Conservation (phyloP, 2,113 vertebrate species). For the Dermatemys mawii region DNA sequence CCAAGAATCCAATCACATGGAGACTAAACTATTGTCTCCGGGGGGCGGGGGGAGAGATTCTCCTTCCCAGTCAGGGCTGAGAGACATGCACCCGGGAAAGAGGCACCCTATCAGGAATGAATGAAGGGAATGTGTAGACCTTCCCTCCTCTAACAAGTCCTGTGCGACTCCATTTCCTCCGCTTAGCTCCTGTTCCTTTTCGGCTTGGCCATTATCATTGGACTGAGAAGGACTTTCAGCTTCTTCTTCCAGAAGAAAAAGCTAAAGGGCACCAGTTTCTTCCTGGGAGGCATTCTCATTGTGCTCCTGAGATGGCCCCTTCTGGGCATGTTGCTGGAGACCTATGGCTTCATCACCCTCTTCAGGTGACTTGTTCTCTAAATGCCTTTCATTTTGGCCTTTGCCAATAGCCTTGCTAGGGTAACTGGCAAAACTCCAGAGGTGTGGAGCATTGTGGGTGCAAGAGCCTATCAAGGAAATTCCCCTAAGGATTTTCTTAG, state of each 20-base stretch:
- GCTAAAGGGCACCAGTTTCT: constrained; percentile 87
- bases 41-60: too few species aligned
- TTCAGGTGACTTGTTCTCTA: constrained; percentile 80
- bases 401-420: not conserved
- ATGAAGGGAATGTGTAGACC: fast-evolving
- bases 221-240: constrained; percentile 81
- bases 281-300: constrained; percentile 85
- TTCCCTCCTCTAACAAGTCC: not conserved
- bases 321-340: constrained; percentile 88
- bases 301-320: constrained; percentile 89
- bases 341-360: constrained; percentile 87
- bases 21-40: not conserved
- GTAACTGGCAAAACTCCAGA: not conserved
- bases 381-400: not conserved
- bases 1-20: not conserved
- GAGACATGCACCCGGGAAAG: not conserved
- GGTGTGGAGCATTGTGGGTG: too few species aligned
- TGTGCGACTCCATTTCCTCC: not conserved
- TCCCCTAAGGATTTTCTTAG: not conserved
- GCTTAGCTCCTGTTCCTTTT: constrained; percentile 87
- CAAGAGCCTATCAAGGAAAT: not conserved
- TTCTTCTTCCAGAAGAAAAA: constrained; percentile 93
- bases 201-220: constrained; percentile 87
- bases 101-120: not conserved
- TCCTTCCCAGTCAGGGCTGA: not conserved